Evolutionary conservation across 1,140 invertebrate genomes (phyloP).

Genomic region (Cheumatopsyche charites): DNA sequence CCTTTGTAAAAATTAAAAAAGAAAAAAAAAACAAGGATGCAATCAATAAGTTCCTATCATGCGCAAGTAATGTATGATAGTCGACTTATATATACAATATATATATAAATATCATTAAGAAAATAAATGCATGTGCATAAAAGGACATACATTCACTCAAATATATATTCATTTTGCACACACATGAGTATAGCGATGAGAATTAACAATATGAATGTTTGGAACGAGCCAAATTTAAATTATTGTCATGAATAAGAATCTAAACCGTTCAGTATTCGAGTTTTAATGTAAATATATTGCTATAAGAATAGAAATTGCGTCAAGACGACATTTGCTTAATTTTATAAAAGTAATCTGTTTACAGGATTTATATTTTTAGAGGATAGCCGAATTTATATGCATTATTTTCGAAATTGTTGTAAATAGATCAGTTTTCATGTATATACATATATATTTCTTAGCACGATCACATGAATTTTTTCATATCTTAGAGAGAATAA

Average conservation of each 20-base stretch:
- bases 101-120: slow-evolving; percentile 2
- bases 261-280: slow-evolving; percentile 13
- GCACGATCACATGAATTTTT: slow-evolving; percentile 8
- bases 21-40: neutral
- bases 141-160: neutral
- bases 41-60: slow-evolving; percentile 15
- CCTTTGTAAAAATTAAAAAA: slow-evolving; percentile 28
- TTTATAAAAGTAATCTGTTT: slow-evolving; percentile 14
- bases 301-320: slow-evolving; percentile 34
- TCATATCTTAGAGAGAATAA: too few species aligned
- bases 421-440: neutral
- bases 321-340: slow-evolving; percentile 13
- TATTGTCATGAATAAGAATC: slow-evolving; percentile 37
- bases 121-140: slow-evolving; percentile 13
- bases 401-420: neutral
- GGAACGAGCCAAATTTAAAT: slow-evolving; percentile 35
- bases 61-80: neutral
- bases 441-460: neutral
- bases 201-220: slow-evolving; percentile 9
- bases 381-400: neutral
- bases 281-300: slow-evolving; percentile 33
- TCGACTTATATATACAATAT: neutral
- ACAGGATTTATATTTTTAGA: slow-evolving; percentile 25
- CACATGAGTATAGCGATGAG: slow-evolving; percentile 23
- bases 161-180: neutral